Conservation (phyloP, 2,888 invertebrate genomes). For the Lochmaea crataegi region DNA sequence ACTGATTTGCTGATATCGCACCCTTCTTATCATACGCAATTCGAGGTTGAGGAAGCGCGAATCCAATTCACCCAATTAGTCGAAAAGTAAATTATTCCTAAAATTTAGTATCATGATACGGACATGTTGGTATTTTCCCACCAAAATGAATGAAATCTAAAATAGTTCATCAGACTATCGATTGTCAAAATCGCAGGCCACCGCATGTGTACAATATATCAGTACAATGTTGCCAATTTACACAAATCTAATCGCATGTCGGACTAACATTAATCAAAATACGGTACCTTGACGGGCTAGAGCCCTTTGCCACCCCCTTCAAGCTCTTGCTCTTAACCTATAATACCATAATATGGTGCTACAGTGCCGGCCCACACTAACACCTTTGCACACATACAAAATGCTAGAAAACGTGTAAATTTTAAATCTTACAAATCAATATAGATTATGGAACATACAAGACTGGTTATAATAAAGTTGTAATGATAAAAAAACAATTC, state of each 20-base stretch:
- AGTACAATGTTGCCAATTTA: conserved; percentile 62
- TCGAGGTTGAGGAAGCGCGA: conserved; percentile 17
- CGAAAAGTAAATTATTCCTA: conserved; percentile 18
- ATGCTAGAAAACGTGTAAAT: neutral
- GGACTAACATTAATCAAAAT: conserved; percentile 67
- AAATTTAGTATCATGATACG: conserved; percentile 28
- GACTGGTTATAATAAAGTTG: neutral
- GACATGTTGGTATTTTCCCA: conserved; percentile 38
- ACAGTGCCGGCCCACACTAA: conserved; percentile 15
- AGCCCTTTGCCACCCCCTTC: conserved; percentile 43
- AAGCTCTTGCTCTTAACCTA: conserved; percentile 31
- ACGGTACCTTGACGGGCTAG: conserved; percentile 63
- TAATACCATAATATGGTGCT: conserved; percentile 26
- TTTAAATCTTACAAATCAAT: neutral
- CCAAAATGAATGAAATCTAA: conserved; percentile 49
- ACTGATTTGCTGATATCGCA: conserved; percentile 13
- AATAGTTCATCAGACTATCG: conserved; percentile 56
- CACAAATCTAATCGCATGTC: conserved; percentile 69
- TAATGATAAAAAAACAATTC: too few relatives aligned
- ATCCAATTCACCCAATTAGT: conserved; percentile 17
- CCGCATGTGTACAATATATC: conserved; percentile 47
- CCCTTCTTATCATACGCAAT: conserved; percentile 16
- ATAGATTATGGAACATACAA: neutral
- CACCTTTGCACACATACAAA: conserved; percentile 5
- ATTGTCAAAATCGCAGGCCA: conserved; percentile 59